Conservation (phyloP, 2,888 invertebrate genomes). For the Dicycla oo region DNA sequence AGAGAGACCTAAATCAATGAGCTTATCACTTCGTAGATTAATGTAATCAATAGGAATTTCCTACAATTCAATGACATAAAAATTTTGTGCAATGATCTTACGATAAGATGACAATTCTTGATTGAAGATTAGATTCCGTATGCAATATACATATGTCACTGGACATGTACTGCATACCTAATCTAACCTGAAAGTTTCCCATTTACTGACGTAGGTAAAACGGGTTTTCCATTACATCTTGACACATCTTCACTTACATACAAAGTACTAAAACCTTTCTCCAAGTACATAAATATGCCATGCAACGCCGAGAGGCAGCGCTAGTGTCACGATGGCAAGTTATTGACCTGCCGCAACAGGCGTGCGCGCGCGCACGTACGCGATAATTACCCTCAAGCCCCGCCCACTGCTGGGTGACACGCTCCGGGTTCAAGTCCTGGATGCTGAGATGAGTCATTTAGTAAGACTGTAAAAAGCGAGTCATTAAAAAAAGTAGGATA, state of each 20-base stretch:
- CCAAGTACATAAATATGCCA: background rate
- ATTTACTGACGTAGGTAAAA: background rate
- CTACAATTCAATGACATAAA: slow-evolving; percentile 21
- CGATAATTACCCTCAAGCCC: slow-evolving; percentile 43
- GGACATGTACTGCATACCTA: background rate
- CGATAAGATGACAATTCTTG: background rate
- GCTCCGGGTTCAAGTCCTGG: slow-evolving; percentile 16
- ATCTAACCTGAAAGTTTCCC: background rate
- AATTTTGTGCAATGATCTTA: background rate
- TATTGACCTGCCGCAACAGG: slow-evolving; percentile 72
- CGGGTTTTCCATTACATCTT: background rate
- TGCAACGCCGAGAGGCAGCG: slow-evolving; percentile 2
- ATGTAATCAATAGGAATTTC: background rate
- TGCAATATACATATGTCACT: too few relatives aligned
- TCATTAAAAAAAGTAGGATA: slow-evolving; percentile 7
- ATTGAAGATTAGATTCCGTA: too few relatives aligned
- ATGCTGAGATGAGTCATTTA: background rate
- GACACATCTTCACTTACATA: background rate
- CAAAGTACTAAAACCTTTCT: slow-evolving; percentile 3
- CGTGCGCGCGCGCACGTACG: slow-evolving; percentile 72
- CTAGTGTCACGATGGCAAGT: slow-evolving; percentile 43
- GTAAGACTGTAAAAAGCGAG: background rate
- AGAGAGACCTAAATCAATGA: background rate
- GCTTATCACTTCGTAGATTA: background rate
- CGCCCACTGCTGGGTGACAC: slow-evolving; percentile 14